Percentiles rank a stretch among this genome's conserved stretches.
Evolutionary conservation across 2,797 vertebrate genomes (phyloP).

Genomic region (Sebastes baramenuke): DNA sequence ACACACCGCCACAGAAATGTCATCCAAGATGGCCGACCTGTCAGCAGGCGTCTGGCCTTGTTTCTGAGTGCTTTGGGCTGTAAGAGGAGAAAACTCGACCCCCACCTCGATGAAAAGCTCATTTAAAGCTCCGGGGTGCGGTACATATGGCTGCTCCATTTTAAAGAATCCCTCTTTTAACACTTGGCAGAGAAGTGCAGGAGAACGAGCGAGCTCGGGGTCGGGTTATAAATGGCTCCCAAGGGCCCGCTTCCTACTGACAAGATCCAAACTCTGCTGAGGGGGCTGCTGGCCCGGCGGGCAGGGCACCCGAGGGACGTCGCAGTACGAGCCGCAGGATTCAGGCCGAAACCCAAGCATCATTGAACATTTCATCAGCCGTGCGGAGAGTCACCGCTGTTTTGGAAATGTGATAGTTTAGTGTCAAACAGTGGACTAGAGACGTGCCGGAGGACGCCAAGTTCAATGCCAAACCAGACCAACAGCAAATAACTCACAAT

Average conservation of each 20-base stretch:
- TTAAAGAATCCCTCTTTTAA: constrained; percentile 81
- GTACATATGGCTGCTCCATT: constrained; percentile 60
- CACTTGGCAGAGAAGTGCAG: constrained; percentile 76
- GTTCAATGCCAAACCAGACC: constrained; percentile 35
- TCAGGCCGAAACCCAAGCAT: constrained; percentile 74
- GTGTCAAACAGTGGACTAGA: constrained; percentile 26
- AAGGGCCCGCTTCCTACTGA: constrained; percentile 65
- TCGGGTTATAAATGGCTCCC: constrained; percentile 76
- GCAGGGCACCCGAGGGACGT: constrained; percentile 18
- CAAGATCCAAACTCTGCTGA: constrained; percentile 62
- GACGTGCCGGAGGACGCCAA: background rate
- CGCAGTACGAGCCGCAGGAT: constrained; percentile 44
- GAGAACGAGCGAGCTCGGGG: constrained; percentile 52
- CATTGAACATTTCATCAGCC: constrained; percentile 71
- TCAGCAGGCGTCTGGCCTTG: constrained; percentile 60
- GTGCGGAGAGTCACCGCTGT: constrained; percentile 48
- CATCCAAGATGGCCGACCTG: constrained; percentile 60
- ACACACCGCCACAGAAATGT: constrained; percentile 34
- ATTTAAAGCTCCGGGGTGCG: constrained; percentile 57
- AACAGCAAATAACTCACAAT: background rate
- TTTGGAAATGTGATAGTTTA: constrained; percentile 73
- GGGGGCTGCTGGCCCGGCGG: background rate
- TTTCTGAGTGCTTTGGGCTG: constrained; percentile 63
- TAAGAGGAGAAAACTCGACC: constrained; percentile 59
- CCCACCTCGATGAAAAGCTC: constrained; percentile 72